Conservation (phyloP, 2,797 vertebrate species). For the Lacerta viridis region DNA sequence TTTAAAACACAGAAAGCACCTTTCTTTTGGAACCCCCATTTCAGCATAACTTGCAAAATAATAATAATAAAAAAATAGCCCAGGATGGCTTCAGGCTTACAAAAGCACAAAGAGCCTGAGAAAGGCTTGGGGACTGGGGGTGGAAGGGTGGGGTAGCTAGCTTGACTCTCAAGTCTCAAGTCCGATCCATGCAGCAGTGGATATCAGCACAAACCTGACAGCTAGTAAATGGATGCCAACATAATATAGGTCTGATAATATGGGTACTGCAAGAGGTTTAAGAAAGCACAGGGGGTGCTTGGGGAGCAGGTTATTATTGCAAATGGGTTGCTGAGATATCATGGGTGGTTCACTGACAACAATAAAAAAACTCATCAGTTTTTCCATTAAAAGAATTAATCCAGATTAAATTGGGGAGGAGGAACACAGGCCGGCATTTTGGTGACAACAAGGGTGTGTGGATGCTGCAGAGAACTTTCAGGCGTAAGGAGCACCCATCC, state of each 20-base stretch:
- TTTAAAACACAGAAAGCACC: neutral
- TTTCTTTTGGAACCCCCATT: constrained; percentile 21
- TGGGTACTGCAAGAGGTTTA: constrained; percentile 48
- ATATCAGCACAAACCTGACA: constrained; percentile 55
- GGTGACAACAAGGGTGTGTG: too few species aligned
- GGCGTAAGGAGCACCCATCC: too few species aligned
- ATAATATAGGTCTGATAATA: constrained; percentile 34
- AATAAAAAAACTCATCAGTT: too few species aligned
- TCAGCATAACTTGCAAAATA: constrained; percentile 34
- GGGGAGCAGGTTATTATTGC: too few species aligned
- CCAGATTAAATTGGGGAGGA: too few species aligned
- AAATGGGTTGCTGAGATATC: too few species aligned
- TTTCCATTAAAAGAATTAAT: too few species aligned
- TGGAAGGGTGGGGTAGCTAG: constrained; percentile 17
- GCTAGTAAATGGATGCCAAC: constrained; percentile 54
- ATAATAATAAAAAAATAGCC: constrained; percentile 14
- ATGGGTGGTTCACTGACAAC: too few species aligned
- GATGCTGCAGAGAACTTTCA: too few species aligned
- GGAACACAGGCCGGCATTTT: too few species aligned
- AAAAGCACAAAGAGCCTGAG: constrained; percentile 39
- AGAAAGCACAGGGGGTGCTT: neutral
- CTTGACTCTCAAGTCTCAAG: constrained; percentile 35
- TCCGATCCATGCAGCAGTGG: neutral
- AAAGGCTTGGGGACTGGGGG: neutral
- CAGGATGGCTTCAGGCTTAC: neutral